Evolutionary conservation across 64 coral and sea anemone species (phyloP), one percentile per base, ranked within the genome.

Genomic region (Montipora efflorescens): DNA sequence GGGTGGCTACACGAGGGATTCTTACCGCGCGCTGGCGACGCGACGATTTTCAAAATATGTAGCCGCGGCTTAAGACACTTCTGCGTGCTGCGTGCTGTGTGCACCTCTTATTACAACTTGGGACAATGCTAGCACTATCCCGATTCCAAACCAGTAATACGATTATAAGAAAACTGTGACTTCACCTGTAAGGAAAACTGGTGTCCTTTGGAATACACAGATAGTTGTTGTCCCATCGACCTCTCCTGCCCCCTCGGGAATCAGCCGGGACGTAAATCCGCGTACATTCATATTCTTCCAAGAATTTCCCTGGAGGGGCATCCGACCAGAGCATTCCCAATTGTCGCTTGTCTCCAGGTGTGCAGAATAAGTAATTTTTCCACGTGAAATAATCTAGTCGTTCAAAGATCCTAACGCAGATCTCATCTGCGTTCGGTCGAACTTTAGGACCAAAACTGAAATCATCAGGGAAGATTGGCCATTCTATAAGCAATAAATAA

Each of bases 191-290:
- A 12, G 95, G 98, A 52, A 95, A 91, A 6, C 87, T 49, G 52
- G 61, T 45, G 52, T 94, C 80, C 28, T 46, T 75, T 80, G 94
- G 74, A 10, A 95, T 59, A 74, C 98, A 99, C 21, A 99, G 87
- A 90, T 87, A 93, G 25, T 99, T 99, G 48, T 99, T 74, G n/a
- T 96, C 64, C 98, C 98, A 99, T 0, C 16, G 43, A 10, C 92
- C 75, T 19, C 70, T 53, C 5, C 44, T 45, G 13, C 5, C 18
- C 16, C 22, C 92, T 4, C 8, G 58, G 5, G 53, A 55, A 53
- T 98, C 96, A 19, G 55, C 52, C 2, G 89, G 96, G 2, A 92
- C 96, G 13, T 89, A 68, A 19, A 95, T 92, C 4, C 46, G 74
- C 6, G 87, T 81, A 21, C 96, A 98, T 13, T 74, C 53, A 11